Evolutionary conservation across 2,888 invertebrate genomes (phyloP).

Genomic region (Strigamia crassipes): DNA sequence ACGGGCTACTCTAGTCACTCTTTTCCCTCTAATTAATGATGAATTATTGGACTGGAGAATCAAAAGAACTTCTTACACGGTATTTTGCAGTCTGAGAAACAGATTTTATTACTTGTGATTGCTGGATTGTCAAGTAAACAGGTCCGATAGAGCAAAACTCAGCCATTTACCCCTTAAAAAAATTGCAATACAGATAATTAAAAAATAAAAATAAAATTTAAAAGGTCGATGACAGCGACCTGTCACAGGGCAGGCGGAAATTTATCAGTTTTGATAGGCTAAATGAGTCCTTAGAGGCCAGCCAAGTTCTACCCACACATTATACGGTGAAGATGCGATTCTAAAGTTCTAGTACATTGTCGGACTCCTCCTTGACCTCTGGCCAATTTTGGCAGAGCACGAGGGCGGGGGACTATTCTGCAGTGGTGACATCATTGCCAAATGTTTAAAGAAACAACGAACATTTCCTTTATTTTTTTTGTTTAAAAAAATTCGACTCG

Average conservation of each 20-base stretch:
- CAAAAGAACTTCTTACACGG: neutral
- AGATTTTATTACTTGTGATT: neutral
- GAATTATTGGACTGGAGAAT: conserved; percentile 14
- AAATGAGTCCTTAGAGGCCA: conserved; percentile 26
- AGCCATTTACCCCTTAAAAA: too few species aligned
- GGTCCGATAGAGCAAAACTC: neutral
- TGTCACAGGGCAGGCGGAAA: conserved; percentile 35
- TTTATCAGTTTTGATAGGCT: conserved; percentile 40
- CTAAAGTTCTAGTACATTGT: neutral
- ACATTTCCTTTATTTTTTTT: neutral
- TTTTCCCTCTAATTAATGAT: conserved; percentile 25
- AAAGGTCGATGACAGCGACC: conserved; percentile 42
- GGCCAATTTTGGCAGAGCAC: neutral
- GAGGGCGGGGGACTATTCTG: neutral
- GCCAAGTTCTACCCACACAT: conserved; percentile 23
- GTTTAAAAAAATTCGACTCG: neutral
- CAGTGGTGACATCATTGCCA: conserved; percentile 29
- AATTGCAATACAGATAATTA: neutral
- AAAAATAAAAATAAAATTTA: neutral
- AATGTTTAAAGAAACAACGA: neutral
- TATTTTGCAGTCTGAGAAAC: neutral
- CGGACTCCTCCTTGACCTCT: conserved; percentile 14
- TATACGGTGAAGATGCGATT: conserved; percentile 13
- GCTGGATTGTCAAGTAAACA: neutral
- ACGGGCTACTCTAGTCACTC: neutral